Conservation (phyloP, 2,888 invertebrate genomes). For the Oxyteleia sp. region DNA sequence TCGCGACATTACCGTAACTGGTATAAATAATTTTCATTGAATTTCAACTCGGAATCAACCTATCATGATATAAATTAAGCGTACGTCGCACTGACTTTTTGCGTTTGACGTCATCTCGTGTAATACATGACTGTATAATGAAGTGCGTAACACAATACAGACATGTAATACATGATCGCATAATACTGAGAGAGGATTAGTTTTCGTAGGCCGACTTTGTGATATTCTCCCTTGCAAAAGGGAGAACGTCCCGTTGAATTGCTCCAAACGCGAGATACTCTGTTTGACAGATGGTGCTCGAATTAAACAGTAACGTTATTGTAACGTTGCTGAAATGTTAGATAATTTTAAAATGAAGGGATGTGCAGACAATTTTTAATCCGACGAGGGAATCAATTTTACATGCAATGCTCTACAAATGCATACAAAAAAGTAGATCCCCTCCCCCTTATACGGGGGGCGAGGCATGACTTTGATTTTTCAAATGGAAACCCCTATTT, state of each 20-base stretch:
- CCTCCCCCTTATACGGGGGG: too few relatives aligned
- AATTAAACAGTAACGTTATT: too few relatives aligned
- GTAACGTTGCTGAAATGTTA: too few relatives aligned
- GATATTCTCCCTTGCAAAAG: conserved; percentile 7
- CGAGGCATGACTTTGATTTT: too few relatives aligned
- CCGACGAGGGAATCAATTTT: too few relatives aligned
- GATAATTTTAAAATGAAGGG: too few relatives aligned
- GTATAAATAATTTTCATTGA: background rate
- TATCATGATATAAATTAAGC: background rate
- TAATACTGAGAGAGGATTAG: conserved; percentile 17
- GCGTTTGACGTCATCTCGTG: background rate
- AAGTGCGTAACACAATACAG: conserved; percentile 15
- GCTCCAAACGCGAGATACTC: background rate
- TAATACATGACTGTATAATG: conserved; percentile 19
- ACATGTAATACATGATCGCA: background rate
- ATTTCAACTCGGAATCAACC: background rate
- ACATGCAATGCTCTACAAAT: too few relatives aligned
- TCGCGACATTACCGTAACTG: too few relatives aligned
- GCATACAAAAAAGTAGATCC: too few relatives aligned
- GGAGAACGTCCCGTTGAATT: background rate
- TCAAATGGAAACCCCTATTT: too few relatives aligned
- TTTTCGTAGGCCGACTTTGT: conserved; percentile 11
- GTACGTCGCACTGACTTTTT: background rate
- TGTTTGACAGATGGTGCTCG: background rate
- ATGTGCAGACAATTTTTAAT: too few relatives aligned